phyloP scores from a whole-genome alignment of 2,888 invertebrate species.

The Graphium colonna region DNA sequence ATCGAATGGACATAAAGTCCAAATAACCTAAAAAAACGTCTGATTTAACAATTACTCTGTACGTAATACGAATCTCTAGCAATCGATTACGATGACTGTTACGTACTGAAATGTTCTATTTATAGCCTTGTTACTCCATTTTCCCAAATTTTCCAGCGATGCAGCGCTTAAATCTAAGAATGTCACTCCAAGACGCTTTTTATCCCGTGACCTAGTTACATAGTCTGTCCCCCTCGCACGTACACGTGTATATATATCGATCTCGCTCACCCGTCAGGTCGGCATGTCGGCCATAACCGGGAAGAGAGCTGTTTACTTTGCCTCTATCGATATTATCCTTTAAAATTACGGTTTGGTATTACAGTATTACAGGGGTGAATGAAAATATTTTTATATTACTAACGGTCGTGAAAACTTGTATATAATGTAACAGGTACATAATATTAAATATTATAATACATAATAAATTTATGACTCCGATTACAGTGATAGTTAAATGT shows the following conservation, averaged over 20 bases:
- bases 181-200: conserved; percentile 55
- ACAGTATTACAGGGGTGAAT: background rate
- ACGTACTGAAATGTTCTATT: conserved; percentile 43
- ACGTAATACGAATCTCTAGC: conserved; percentile 30
- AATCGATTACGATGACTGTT: background rate
- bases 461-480: too few relatives aligned
- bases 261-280: conserved; percentile 66
- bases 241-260: conserved; percentile 30
- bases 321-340: conserved; percentile 25
- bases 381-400: too few relatives aligned
- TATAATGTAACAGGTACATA: too few relatives aligned
- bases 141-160: conserved; percentile 48
- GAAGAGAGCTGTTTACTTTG: conserved; percentile 46
- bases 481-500: too few relatives aligned
- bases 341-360: background rate
- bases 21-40: too few relatives aligned
- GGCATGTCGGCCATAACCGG: conserved; percentile 72
- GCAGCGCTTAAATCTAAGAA: conserved; percentile 56
- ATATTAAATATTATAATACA: too few relatives aligned
- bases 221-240: conserved; percentile 40
- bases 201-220: conserved; percentile 74
- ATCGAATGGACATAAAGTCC: too few relatives aligned
- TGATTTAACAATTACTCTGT: conserved; percentile 33
- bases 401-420: too few relatives aligned
- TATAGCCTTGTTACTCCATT: conserved; percentile 53